Conservation (phyloP, 2,888 invertebrate species). For the Drosophila mimica region DNA sequence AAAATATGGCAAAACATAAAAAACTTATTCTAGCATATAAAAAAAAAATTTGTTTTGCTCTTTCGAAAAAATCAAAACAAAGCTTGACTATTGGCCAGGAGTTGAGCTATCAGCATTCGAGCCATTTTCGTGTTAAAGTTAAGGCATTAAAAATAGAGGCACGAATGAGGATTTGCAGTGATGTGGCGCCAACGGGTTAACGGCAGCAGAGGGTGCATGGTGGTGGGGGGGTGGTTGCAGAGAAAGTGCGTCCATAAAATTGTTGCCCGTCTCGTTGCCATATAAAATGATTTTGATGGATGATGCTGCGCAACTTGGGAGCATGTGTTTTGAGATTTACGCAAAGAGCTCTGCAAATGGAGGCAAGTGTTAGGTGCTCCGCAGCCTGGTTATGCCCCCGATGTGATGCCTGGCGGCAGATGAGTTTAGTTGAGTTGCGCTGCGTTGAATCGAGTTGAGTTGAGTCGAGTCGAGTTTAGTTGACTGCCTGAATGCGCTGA, state of each 20-base stretch:
- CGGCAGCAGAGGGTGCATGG: constrained; percentile 6
- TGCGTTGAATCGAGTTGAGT: constrained; percentile 32
- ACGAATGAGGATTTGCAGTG: constrained; percentile 41
- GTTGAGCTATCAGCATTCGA: constrained; percentile 32
- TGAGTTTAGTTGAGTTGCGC: constrained; percentile 31
- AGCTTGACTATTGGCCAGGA: constrained; percentile 35
- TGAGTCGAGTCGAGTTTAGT: constrained; percentile 35
- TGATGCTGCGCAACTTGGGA: constrained; percentile 79
- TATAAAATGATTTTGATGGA: constrained; percentile 80
- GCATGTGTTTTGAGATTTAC: constrained; percentile 75
- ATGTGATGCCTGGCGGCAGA: constrained; percentile 43
- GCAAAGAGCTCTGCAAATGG: constrained; percentile 60
- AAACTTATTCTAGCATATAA: constrained; percentile 56
- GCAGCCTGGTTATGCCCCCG: constrained; percentile 16
- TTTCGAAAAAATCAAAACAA: constrained; percentile 53
- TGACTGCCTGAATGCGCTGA: constrained; percentile 70
- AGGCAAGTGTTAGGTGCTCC: constrained; percentile 23
- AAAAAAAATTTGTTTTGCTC: constrained; percentile 42
- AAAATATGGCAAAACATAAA: constrained; percentile 49
- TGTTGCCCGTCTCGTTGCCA: constrained; percentile 74
- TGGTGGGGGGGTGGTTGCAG: not conserved
- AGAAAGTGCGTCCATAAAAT: constrained; percentile 65
- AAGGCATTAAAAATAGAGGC: constrained; percentile 47
- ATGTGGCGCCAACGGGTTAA: constrained; percentile 48
- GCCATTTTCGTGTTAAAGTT: constrained; percentile 62